Evolutionary conservation across 1,140 invertebrate species (phyloP), one percentile per base, ranked within the genome.

Genomic region (Megalonaias nervosa): DNA sequence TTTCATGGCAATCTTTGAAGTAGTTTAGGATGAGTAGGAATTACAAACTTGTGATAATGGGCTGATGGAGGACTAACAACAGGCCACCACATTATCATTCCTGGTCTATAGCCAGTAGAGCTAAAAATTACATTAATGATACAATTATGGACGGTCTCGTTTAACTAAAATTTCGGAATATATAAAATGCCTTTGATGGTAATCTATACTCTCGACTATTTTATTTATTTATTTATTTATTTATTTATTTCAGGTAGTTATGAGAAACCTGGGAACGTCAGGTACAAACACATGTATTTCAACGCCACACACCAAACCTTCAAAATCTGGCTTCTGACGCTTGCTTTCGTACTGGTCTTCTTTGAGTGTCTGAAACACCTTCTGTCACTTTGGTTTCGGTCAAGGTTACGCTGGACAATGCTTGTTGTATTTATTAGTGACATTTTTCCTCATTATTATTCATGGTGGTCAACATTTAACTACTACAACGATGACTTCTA

Each of bases 401-500:
- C 87, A 92, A 89, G 92, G 76, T 85, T 95, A 17, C 92, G 95
- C 81, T 91, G 91, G 73, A 92, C 92, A 9, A 95, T 95, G 94
- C 85, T 94, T 21, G 81, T 94, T 31, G 90, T 95, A 2, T 94
- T 95, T 82, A 82, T 93, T 4, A 91, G 93, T 16, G 93, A 94
- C 23, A 90, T 95, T 69, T 95, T 95, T 87, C 94, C 95, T 1
- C 94, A 95, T 86, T 95, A 95, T 85, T 95, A 95, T 85, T 93
- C 94, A 3, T 95, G 94, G 94, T 96, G 95, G 95, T 92, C 92
- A 21, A 94, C 94, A 78, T 93, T 95, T 67, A 95, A 95, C 89
- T 96, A 95, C 84, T 95, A 94, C 91, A 96, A 96, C 84, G 95
- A 96, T 80, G 94, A 95, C 68, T 95, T 94, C 83, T 95, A 95